Evolutionary conservation across 1,140 invertebrate species (phyloP), one percentile per base, ranked within the genome.

Genomic region (Aphaenogaster floridana): DNA sequence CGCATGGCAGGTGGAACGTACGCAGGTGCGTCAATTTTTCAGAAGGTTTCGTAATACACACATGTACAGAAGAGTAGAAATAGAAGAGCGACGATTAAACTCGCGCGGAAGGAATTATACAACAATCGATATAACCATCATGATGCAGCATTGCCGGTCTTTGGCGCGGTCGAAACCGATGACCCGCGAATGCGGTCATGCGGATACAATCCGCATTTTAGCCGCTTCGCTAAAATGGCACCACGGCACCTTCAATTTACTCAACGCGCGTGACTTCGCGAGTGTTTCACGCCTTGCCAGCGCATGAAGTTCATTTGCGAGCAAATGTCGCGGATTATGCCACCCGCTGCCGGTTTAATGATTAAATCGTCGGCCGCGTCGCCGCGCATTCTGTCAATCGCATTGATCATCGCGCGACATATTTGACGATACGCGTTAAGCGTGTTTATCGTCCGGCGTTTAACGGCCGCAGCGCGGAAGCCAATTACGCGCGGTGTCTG

Each of bases 401-500:
- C 79, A 86, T 90, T 90, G 89, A 79, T 83, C 69, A 63, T 89
- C 66, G 61, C 34, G 86, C 81, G 89, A 84, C 69, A 84, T 84
- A 84, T 84, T 84, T 84, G 80, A 72, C 57, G 80, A 76, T 61
- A 84, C 52, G 80, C 80, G 80, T 84, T 84, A 84, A 84, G 80
- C 80, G 39, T 84, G 88, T 90, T 90, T 90, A 79, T 77, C 69
- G 52, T 78, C 59, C 77, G 36, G 88, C 81, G 88, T 77, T 90
- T 90, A 90, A 89, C 79, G 89, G 89, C 80, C 80, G 80, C 80
- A 61, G 54, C 72, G 85, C 85, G 85, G 74, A 89, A 89, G 71
- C 88, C 85, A 80, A 90, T 90, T 90, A 90, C 88, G 63, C 88
- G 50, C 86, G 66, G 89, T 86, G 72, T 89, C 74, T 77, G 83